Conservation (phyloP, 2,113 vertebrate species). For the Climacteris rufus region DNA sequence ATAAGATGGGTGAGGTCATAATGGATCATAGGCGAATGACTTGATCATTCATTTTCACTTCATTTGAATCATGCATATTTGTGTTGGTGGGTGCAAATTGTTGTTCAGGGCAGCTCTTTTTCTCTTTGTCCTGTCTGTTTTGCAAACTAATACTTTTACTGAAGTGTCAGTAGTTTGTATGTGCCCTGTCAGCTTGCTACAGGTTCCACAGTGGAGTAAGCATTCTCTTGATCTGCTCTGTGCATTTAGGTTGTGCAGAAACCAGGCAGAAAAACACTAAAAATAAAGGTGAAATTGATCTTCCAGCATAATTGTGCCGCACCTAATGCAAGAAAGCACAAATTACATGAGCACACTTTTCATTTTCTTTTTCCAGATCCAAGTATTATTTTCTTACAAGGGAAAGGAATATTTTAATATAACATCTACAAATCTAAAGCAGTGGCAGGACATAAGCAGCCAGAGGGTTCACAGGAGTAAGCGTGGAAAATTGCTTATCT, state of each 20-base stretch:
- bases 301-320: not conserved
- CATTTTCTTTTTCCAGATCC: not conserved
- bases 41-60: not conserved
- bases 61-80: not conserved
- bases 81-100: not conserved
- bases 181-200: not conserved
- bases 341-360: not conserved
- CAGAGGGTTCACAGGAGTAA: not conserved
- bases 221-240: not conserved
- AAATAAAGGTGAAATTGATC: not conserved
- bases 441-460: not conserved
- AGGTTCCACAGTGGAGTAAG: not conserved
- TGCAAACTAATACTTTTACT: not conserved
- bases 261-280: not conserved
- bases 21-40: not conserved
- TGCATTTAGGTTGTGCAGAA: not conserved
- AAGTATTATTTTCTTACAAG: not conserved
- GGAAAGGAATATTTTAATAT: not conserved
- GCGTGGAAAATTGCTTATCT: not conserved
- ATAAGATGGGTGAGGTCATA: not conserved
- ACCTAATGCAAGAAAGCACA: not conserved
- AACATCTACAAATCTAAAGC: not conserved
- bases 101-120: not conserved
- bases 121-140: not conserved
- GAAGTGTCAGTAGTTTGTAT: not conserved